Percentiles rank a stretch among this genome's conserved stretches.
These are phyloP conservation scores for Eristalinus aeneus DNA, from an alignment of 2,888 invertebrate species.

Conservation along the genomic window DNA sequence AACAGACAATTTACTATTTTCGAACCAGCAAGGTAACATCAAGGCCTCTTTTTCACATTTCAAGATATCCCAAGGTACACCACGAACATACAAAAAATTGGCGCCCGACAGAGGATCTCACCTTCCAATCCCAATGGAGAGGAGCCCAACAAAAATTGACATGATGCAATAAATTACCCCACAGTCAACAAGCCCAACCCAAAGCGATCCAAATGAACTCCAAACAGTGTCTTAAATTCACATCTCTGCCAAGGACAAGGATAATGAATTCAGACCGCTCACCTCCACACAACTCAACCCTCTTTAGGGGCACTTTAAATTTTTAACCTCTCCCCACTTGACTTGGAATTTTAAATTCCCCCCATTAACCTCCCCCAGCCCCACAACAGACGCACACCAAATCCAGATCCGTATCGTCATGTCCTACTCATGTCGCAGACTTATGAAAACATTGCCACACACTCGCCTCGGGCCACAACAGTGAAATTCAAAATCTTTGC, in stretches of 20 bases:
- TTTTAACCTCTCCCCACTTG: neutral
- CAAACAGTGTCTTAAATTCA: neutral
- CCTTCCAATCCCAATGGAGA: too few species aligned
- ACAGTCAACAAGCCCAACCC: too few species aligned
- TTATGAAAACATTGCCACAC: neutral
- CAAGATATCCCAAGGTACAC: too few species aligned
- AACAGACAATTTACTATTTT: too few species aligned
- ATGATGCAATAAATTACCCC: too few species aligned
- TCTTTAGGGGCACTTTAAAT: neutral
- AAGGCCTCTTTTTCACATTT: too few species aligned
- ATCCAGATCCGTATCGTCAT: neutral
- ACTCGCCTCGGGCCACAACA: conserved; percentile 2
- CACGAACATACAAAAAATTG: too few species aligned
- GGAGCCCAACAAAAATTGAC: too few species aligned
- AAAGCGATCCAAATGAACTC: too few species aligned
- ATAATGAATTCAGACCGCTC: neutral
- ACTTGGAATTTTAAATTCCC: neutral
- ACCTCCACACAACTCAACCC: neutral
- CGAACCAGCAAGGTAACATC: too few species aligned
- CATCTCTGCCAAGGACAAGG: neutral
- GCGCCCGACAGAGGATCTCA: too few species aligned
- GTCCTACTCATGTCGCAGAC: neutral
- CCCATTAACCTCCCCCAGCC: neutral
- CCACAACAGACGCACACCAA: too few species aligned
- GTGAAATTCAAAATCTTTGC: neutral